Evolutionary conservation across 1,140 invertebrate species (phyloP), one percentile per base, ranked within the genome.

Genomic region (Mylabris phalerata): DNA sequence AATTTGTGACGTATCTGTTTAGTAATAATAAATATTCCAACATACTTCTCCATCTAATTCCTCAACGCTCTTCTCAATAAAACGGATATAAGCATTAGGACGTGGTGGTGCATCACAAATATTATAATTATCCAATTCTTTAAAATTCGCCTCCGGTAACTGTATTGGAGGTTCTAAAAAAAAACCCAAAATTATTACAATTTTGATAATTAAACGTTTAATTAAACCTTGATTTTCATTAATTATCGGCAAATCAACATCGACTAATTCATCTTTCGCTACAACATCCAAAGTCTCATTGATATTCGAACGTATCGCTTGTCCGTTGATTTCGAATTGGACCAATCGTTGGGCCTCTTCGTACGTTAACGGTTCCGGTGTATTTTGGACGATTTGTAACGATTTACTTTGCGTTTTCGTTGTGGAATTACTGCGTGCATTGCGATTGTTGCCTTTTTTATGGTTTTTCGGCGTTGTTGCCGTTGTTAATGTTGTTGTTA

Each of bases 41-140:
- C 38, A 47, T 65, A 72, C 71, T 68, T 93, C 89, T 60, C 86
- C 89, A 78, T 98, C 94, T 43, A 98, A 77, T 74, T 98, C 95
- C 75, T 98, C 95, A 4, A 85, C 83, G 45, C 91, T 92, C 69
- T 94, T 93, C 73, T 98, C 95, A 71, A 98, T 95, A 74, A 95
- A 98, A 63, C 91, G 80, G 42, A 89, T 86, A 71, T 93, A 95
- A 9, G 88, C 85, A 74, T 88, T 85, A 5, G 89, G 86, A 62
- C 87, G 77, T 2, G 86, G 76, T 58, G 91, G 87, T 7, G 90
- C 90, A 76, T 92, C 89, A 62, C 84, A 82, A 59, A 90, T 84
- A 65, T 82, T 79, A 72, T 91, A 92, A 69, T 88, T 83, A 39
- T 86, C 81, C 27, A 93, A 73, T 67, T 92, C 84, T 69, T 85